Base-by-base conservation (phyloP, 2,113 vertebrate genomes). In the Sakesphorus luctuosus region DNA sequence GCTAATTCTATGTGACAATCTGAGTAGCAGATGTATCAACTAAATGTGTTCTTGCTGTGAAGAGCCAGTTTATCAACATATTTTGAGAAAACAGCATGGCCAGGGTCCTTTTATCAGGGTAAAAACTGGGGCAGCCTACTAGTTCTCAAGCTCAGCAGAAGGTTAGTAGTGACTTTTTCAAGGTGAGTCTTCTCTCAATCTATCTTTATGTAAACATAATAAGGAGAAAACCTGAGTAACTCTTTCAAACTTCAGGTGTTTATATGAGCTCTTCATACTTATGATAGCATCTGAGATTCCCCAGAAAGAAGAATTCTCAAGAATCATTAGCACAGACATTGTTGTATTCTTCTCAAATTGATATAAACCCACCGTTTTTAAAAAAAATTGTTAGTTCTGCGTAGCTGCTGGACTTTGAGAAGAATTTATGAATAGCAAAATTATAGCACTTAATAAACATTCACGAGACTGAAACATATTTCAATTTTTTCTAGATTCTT, bases 1-100 rank as follows among this genome's bases (percentile, higher is more conserved):
- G 21, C 33, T 94, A 94, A 95, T 84, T 93, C 87, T 96, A 0
- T 63, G 56, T 6, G 33, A 93, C 84, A 94, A 94, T 76, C 63
- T 80, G 86, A 91, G 84, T 77, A 95, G 80, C 65, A 89, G 68
- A 81, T 68, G 49, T 78, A 93, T 65, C 90, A 96, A 33, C 82
- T 87, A 84, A 89, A 91, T 75, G 18, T 68, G 73, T 68, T 95
- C 90, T 78, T 87, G 84, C 81, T 91, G 74, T 87, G 84, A 94
- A 93, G 69, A 89, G 69, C 35, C 74, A 79, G 77, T 96, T 87
- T 79, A 87, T 82, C 80, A 94, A 87, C 69, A 35, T 78, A 87
- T 89, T 93, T 82, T 93, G 74, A 87, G 78, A 93, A 92, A 96
- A 72, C 44, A 93, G n/a, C 77, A 87, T 47, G 71, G 33, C 65